phyloP scores from a whole-genome alignment of 2,888 invertebrate species.

The Yponomeuta evonymella region DNA sequence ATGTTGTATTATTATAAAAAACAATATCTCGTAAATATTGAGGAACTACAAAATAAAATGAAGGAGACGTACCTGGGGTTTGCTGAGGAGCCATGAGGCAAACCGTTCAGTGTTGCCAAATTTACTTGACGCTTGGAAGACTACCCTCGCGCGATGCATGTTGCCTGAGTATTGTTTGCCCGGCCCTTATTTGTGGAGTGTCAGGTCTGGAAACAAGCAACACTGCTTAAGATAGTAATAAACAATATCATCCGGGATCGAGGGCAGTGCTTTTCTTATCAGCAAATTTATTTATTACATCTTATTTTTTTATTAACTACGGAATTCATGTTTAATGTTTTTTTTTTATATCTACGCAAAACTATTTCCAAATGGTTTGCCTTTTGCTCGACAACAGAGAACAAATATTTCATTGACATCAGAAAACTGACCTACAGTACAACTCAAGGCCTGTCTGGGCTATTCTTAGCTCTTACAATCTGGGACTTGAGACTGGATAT shows the following conservation, averaged over 20 bases:
- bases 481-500: neutral
- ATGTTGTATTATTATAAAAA: no score
- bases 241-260: constrained; percentile 5
- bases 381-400: neutral
- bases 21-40: no score
- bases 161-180: constrained; percentile 38
- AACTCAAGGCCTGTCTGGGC: neutral
- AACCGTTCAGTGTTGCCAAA: constrained; percentile 82
- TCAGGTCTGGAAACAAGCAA: constrained; percentile 41
- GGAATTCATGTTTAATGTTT: no score
- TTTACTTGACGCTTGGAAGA: constrained; percentile 80
- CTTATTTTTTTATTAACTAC: neutral
- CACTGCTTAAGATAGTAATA: neutral
- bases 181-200: constrained; percentile 36
- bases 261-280: neutral
- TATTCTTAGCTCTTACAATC: neutral
- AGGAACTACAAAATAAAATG: constrained; percentile 14
- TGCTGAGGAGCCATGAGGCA: constrained; percentile 86
- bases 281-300: neutral
- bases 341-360: no score
- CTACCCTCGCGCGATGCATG: constrained; percentile 90
- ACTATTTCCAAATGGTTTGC: neutral
- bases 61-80: constrained; percentile 65
- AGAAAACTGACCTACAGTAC: neutral
- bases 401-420: neutral